A percentile compares a stretch with the other conserved stretches of the same genome.
These are phyloP conservation scores for Trematomus bernacchii DNA, from an alignment of 2,797 vertebrate genomes.

Conservation along the genomic window DNA sequence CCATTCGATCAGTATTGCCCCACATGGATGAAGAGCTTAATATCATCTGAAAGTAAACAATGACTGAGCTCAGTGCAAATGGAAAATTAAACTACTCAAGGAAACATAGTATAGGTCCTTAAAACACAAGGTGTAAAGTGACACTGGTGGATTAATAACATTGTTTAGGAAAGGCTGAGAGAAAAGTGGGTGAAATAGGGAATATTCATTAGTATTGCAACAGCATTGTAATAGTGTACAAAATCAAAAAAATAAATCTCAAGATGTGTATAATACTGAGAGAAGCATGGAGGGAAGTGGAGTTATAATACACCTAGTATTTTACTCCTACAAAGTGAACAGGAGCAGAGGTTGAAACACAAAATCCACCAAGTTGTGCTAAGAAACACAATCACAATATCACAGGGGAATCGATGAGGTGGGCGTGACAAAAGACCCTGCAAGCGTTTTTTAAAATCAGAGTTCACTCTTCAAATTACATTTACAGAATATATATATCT, in stretches of 20 bases:
- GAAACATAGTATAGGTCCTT: conserved; percentile 63
- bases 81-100: conserved; percentile 48
- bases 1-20: conserved; percentile 64
- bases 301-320: conserved; percentile 78
- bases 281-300: conserved; percentile 46
- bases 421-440: conserved; percentile 75
- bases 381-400: conserved; percentile 90
- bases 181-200: conserved; percentile 61
- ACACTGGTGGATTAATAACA: conserved; percentile 67
- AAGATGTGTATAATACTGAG: conserved; percentile 63
- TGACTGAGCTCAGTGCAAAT: conserved; percentile 60
- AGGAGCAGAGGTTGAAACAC: conserved; percentile 89
- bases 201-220: conserved; percentile 85
- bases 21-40: conserved; percentile 49
- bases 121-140: conserved; percentile 57
- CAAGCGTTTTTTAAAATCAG: conserved; percentile 84
- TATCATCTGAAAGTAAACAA: conserved; percentile 57
- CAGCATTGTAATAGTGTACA: conserved; percentile 83
- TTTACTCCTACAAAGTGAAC: conserved; percentile 88
- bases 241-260: conserved; percentile 70
- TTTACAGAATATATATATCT: conserved; percentile 81
- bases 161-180: conserved; percentile 45
- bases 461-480: conserved; percentile 88
- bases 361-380: conserved; percentile 89
- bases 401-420: conserved; percentile 85